Conservation (phyloP, 1,140 invertebrate species). For the Rhynchophorus ferrugineus region DNA sequence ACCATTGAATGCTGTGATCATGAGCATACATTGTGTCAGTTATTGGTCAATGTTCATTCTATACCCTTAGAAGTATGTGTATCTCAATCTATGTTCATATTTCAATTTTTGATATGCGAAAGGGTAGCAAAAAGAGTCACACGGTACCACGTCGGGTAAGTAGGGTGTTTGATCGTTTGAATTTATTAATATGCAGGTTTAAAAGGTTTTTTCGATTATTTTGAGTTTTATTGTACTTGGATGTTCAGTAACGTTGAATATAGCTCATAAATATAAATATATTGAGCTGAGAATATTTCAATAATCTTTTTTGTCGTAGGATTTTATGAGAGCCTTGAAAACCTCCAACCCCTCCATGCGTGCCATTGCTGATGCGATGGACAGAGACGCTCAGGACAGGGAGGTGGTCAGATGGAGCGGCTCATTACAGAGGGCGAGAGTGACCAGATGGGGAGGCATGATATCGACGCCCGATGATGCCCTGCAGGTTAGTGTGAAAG, state of each 20-base stretch:
- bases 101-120: not conserved
- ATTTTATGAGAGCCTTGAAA: conserved; percentile 86
- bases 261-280: not conserved
- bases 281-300: too few species aligned
- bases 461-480: conserved; percentile 93
- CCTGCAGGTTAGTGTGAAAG: conserved; percentile 59
- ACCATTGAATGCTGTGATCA: too few species aligned
- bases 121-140: not conserved
- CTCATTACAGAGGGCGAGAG: conserved; percentile 74
- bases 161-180: too few species aligned
- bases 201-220: not conserved
- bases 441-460: conserved; percentile 95
- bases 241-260: too few species aligned
- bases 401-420: conserved; percentile 89
- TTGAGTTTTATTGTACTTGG: conserved; percentile 1
- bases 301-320: conserved; percentile 45
- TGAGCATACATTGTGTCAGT: too few species aligned
- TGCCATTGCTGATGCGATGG: conserved; percentile 85
- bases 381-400: conserved; percentile 53
- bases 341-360: conserved; percentile 83
- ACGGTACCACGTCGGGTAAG: too few species aligned
- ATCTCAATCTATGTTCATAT: too few species aligned
- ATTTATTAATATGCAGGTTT: conserved; percentile 2
- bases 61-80: too few species aligned
- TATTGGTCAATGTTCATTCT: too few species aligned